A percentile compares a stretch with the other conserved stretches of the same genome.
Evolutionary conservation across 2,113 vertebrate species (phyloP).

Genomic region (Leiothrix lutea): DNA sequence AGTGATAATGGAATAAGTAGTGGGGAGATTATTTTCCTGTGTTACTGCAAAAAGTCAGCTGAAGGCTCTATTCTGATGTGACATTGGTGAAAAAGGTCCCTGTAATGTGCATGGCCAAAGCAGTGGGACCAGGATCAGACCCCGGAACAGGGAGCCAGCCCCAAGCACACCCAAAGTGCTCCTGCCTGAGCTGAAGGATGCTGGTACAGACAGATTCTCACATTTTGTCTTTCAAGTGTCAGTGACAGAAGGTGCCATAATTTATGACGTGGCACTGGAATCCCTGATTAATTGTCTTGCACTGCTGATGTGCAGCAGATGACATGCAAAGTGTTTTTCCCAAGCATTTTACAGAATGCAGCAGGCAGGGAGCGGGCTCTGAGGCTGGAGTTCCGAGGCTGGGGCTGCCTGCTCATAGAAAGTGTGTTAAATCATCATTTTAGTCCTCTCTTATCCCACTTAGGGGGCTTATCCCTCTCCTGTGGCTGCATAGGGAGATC

Average conservation of each 20-base stretch:
- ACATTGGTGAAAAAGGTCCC: fast-evolving
- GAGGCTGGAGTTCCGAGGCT: background rate
- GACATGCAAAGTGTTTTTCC: background rate
- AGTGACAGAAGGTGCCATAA: background rate
- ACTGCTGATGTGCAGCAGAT: slow-evolving; percentile 1
- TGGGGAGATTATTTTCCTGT: background rate
- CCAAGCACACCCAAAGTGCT: background rate
- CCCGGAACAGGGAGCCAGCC: background rate
- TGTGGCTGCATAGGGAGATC: background rate
- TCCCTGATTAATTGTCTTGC: slow-evolving; percentile 31
- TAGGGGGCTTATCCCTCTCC: slow-evolving; percentile 10
- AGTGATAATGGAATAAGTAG: background rate
- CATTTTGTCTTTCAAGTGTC: background rate
- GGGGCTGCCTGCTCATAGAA: background rate
- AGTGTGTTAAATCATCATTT: background rate
- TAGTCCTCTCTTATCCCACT: background rate
- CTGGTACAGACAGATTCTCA: background rate
- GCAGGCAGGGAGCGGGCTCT: background rate
- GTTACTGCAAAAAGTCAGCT: background rate
- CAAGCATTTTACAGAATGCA: background rate
- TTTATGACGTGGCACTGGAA: slow-evolving; percentile 10
- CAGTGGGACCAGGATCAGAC: background rate
- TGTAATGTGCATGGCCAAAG: background rate
- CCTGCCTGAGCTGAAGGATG: background rate
- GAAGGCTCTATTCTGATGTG: background rate